Base-by-base conservation (phyloP, 2,888 invertebrate genomes). In the Drosophila parthenogenetica region DNA sequence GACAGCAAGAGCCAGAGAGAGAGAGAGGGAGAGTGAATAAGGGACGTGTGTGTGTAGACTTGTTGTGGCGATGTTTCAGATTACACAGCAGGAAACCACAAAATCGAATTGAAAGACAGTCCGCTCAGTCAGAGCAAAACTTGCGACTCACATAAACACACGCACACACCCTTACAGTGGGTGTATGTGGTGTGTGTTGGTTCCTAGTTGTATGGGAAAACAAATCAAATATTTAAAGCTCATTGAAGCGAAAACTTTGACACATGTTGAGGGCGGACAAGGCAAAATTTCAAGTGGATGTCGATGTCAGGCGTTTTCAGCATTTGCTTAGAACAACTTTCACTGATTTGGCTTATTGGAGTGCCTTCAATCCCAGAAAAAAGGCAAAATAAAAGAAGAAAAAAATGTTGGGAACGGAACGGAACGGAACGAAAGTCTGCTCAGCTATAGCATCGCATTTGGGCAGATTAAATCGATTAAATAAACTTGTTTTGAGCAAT, bases 171-270 rank as follows among this genome's bases (percentile, higher is more conserved):
- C 16, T n/a, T 2, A 42, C 16, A 8, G 29, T 48, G 29, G 25
- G 19, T 39, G 40, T 19, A 5, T 62, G 43, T 29, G 37, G 10
- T 62, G 43, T 29, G 32, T 29, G 35, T 62, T 22, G 58, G 43
- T 35, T 11, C 10, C 13, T 48, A 51, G 46, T 66, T 45, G 50
- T 50, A 59, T 73, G 66, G 55, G 53, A 74, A 67, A 87, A 78
- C 81, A 84, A 85, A 85, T 89, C 88, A 89, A 89, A 89, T 87
- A 81, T 87, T 85, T 89, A 85, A 89, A 89, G 88, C 85, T 75
- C 82, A 85, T 75, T 89, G 87, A 81, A 77, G 86, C 77, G 82
- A 70, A 85, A 81, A 89, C 86, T 85, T 85, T 84, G 82, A 85
- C 89, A 83, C 83, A 88, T 83, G 89, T 73, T 82, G 59, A 78